These are phyloP conservation scores for Tamias sibiricus DNA, from an alignment of 2,113 vertebrate genomes.

Conservation along the genomic window DNA sequence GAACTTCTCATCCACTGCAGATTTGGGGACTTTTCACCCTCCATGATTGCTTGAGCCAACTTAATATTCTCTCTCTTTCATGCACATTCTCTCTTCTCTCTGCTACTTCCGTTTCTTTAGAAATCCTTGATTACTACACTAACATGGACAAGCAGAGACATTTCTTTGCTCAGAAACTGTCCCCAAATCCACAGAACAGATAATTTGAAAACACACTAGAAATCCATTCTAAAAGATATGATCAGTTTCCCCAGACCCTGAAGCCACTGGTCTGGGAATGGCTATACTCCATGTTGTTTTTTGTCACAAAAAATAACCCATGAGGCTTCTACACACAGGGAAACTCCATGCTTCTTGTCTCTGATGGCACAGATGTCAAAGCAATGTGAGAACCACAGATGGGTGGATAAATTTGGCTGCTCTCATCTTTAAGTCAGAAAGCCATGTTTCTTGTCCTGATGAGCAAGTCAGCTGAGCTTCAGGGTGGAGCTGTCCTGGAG, in stretches of 20 bases:
- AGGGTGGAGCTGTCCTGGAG: background rate
- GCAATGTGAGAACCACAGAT: background rate
- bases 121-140: background rate
- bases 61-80: background rate
- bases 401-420: background rate
- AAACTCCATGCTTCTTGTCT: background rate
- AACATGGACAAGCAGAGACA: background rate
- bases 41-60: background rate
- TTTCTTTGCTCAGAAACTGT: background rate
- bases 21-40: background rate
- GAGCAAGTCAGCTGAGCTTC: background rate
- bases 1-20: background rate
- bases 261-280: background rate
- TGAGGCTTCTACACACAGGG: rapidly evolving
- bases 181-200: background rate
- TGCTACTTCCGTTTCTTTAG: background rate
- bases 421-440: background rate
- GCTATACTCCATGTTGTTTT: background rate
- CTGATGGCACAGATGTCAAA: background rate
- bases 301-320: background rate
- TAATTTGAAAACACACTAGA: background rate
- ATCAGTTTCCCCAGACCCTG: no score
- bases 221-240: background rate
- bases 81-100: background rate
- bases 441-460: background rate